Evolutionary conservation across 2,888 invertebrate species (phyloP).

Genomic region (Kuschelorhynchus macadamiae): DNA sequence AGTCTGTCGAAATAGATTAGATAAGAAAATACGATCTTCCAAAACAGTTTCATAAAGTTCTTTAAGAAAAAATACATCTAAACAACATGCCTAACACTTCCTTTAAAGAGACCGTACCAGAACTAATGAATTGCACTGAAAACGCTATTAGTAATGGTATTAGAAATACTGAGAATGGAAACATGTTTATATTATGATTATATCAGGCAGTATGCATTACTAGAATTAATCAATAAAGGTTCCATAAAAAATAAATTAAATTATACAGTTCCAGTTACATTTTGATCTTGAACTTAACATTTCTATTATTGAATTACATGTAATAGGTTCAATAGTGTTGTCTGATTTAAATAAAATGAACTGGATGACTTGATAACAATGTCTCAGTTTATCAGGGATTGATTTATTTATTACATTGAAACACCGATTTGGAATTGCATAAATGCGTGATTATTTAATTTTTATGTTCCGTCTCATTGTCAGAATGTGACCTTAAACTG

Average conservation of each 20-base stretch:
- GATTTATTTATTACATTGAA: conserved; percentile 10
- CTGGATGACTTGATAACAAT: conserved; percentile 24
- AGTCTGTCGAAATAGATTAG: too few relatives aligned
- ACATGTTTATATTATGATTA: too few relatives aligned
- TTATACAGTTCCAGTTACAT: conserved; percentile 18
- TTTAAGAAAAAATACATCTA: too few relatives aligned
- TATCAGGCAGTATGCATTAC: too few relatives aligned
- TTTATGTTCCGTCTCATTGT: conserved; percentile 16
- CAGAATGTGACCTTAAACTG: conserved; percentile 32
- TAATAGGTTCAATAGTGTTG: conserved; percentile 7
- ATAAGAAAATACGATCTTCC: too few relatives aligned
- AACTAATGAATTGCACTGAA: too few relatives aligned
- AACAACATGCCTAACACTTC: too few relatives aligned
- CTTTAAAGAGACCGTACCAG: too few relatives aligned
- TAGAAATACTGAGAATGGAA: too few relatives aligned
- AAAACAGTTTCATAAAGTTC: too few relatives aligned
- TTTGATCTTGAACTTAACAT: conserved; percentile 38
- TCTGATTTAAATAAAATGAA: conserved; percentile 15
- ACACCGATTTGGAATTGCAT: conserved; percentile 17
- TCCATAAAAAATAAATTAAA: conserved; percentile 13
- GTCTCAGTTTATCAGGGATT: conserved; percentile 9
- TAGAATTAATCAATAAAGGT: too few relatives aligned
- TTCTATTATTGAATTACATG: conserved; percentile 34
- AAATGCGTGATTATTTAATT: conserved; percentile 31
- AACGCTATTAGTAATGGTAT: too few relatives aligned